A percentile compares a stretch with the other conserved stretches of the same genome.
Conservation (phyloP, 2,888 invertebrate genomes). For the Leptopilina drosophilae region DNA sequence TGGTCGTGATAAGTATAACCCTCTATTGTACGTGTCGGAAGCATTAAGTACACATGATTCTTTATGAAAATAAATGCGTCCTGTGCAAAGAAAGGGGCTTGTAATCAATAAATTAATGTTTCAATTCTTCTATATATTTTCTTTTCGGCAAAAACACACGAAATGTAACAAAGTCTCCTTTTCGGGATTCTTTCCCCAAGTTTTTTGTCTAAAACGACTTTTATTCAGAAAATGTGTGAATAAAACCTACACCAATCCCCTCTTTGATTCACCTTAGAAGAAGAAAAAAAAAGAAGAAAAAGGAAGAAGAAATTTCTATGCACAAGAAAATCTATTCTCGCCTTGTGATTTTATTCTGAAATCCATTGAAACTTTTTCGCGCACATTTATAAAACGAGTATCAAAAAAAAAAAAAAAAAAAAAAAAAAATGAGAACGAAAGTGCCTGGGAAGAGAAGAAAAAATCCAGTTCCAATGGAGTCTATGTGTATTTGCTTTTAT, state of each 20-base stretch:
- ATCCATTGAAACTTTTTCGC: slow-evolving; percentile 35
- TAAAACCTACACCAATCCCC: neutral
- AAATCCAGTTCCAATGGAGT: slow-evolving; percentile 42
- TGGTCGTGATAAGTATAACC: slow-evolving; percentile 31
- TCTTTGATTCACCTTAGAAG: too few species aligned
- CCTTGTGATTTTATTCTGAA: slow-evolving; percentile 20
- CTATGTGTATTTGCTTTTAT: slow-evolving; percentile 76
- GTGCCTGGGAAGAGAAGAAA: slow-evolving; percentile 7
- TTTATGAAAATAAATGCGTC: slow-evolving; percentile 41
- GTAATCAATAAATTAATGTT: slow-evolving; percentile 8
- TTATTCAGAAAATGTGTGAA: neutral
- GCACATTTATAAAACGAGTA: neutral
- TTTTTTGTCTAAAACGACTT: neutral
- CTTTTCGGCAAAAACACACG: neutral
- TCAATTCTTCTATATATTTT: slow-evolving; percentile 4
- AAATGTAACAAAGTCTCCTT: too few species aligned
- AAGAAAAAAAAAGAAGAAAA: too few species aligned
- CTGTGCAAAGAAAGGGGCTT: slow-evolving; percentile 39
- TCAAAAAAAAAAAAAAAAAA: neutral
- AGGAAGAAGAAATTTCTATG: neutral
- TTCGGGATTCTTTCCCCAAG: too few species aligned
- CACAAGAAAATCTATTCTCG: slow-evolving; percentile 13
- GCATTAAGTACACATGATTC: slow-evolving; percentile 38
- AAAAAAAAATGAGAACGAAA: neutral
- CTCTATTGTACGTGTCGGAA: slow-evolving; percentile 40